Percentiles rank a stretch among this genome's conserved stretches.
Evolutionary conservation across 2,797 vertebrate genomes (phyloP).

Genomic region (Gymnoscopelus microlampas): DNA sequence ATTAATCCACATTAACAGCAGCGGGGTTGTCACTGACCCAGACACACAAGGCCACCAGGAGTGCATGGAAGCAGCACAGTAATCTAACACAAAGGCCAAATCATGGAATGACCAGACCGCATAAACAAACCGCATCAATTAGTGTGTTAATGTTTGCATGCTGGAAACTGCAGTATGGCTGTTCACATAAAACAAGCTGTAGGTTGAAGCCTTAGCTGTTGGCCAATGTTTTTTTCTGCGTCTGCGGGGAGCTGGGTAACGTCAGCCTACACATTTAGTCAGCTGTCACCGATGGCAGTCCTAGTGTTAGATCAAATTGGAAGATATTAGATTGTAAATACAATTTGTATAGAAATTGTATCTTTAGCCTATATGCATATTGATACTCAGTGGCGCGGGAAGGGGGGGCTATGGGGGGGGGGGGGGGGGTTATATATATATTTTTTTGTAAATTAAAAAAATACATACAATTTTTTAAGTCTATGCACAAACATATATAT

Average conservation of each 20-base stretch:
- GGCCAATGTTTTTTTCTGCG: neutral
- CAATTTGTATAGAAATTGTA: neutral
- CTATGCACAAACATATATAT: no score
- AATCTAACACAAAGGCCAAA: slow-evolving; percentile 31
- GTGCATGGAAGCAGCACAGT: slow-evolving; percentile 7
- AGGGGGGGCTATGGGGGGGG: no score
- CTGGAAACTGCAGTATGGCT: slow-evolving; percentile 5
- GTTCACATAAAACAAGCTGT: neutral
- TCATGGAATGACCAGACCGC: slow-evolving; percentile 32
- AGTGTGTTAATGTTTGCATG: slow-evolving; percentile 19
- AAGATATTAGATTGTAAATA: slow-evolving; percentile 18
- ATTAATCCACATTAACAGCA: slow-evolving; percentile 49
- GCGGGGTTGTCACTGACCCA: slow-evolving; percentile 47
- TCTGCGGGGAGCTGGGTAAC: neutral
- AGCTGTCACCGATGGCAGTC: slow-evolving; percentile 12
- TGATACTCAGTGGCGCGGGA: no score
- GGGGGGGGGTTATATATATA: no score
- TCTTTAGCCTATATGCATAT: neutral
- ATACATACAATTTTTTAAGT: no score
- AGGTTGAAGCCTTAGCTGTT: slow-evolving; percentile 4
- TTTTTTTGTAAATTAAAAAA: no score
- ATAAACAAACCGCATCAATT: slow-evolving; percentile 23
- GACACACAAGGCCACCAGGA: slow-evolving; percentile 29
- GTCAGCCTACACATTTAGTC: slow-evolving; percentile 6
- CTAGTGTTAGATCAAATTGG: slow-evolving; percentile 35